Evolutionary conservation across 2,797 vertebrate genomes (phyloP).

Genomic region (Percopsis omiscomaycus): DNA sequence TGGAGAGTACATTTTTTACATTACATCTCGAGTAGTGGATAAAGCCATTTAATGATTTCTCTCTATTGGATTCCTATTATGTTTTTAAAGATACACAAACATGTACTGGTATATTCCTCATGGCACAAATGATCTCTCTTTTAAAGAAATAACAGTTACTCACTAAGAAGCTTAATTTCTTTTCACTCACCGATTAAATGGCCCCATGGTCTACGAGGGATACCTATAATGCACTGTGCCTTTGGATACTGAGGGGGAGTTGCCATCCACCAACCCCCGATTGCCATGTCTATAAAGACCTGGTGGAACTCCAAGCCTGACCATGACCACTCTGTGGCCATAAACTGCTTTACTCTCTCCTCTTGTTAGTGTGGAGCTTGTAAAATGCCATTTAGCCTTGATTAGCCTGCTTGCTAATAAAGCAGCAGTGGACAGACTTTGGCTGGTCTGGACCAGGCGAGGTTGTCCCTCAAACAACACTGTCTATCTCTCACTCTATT

Average conservation of each 20-base stretch:
- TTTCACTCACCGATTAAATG: too few species aligned
- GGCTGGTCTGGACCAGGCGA: constrained; percentile 24
- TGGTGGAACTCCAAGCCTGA: constrained; percentile 36
- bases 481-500: constrained; percentile 47
- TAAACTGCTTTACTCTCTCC: constrained; percentile 78
- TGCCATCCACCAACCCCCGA: too few species aligned
- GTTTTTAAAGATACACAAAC: too few species aligned
- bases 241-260: too few species aligned
- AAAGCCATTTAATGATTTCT: too few species aligned
- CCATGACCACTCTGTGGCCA: constrained; percentile 30
- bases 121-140: too few species aligned
- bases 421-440: constrained; percentile 61
- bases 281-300: constrained; percentile 53
- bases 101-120: too few species aligned
- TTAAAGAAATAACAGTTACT: too few species aligned
- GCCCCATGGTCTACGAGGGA: background rate
- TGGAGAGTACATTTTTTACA: too few species aligned
- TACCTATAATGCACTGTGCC: constrained; percentile 3
- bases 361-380: constrained; percentile 83
- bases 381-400: constrained; percentile 90
- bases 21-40: too few species aligned
- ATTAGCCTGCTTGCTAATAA: constrained; percentile 85
- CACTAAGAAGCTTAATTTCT: too few species aligned
- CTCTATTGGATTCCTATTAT: background rate
- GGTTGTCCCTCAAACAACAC: constrained; percentile 42